Base-by-base conservation (phyloP, 2,888 invertebrate genomes). In the Watsonalla cultraria region DNA sequence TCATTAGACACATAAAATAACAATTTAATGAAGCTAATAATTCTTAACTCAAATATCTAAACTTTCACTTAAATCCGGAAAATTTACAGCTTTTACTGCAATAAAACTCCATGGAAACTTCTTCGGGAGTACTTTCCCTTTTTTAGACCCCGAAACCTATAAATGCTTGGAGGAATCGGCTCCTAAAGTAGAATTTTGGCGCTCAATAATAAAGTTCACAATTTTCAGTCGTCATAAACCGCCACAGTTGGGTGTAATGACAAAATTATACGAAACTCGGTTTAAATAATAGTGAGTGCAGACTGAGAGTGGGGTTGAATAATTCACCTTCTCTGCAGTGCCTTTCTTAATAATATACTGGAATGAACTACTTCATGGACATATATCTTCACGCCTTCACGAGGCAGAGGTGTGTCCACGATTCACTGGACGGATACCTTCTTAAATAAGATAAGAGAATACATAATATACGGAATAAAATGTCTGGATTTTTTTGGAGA, bases 221-320 rank as follows among this genome's bases (percentile, higher is more conserved):
- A 42, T 42, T 42, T 42, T 37, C 37, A 49, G 49, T 49, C 8
- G 49, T 49, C 49, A 49, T 49, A 49, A 49, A 13, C 14, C 49
- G 15, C 14, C 49, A 39, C 49, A 49, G 49, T 49, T 49, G 49
- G 49, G 49, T 49, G 65, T 56, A 73, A 76, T 66, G 74, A 61
- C 54, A 52, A 61, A 75, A 78, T 79, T 78, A 79, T 78, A 76
- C 78, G 54, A 61, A 62, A 68, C 66, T 67, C 60, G 66, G 66
- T 72, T 66, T 68, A 72, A 72, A 76, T 76, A 72, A 74, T 64
- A 65, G 69, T 65, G 70, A 61, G 61, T 64, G 64, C 59, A 60
- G 49, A 47, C 60, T 57, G 56, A 62, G 62, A 70, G 66, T 70
- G 63, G 62, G 57, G 56, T 67, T 76, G 73, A 78, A 78, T 78